phyloP scores from a whole-genome alignment of 2,113 vertebrate species.

The Xenus cinereus region DNA sequence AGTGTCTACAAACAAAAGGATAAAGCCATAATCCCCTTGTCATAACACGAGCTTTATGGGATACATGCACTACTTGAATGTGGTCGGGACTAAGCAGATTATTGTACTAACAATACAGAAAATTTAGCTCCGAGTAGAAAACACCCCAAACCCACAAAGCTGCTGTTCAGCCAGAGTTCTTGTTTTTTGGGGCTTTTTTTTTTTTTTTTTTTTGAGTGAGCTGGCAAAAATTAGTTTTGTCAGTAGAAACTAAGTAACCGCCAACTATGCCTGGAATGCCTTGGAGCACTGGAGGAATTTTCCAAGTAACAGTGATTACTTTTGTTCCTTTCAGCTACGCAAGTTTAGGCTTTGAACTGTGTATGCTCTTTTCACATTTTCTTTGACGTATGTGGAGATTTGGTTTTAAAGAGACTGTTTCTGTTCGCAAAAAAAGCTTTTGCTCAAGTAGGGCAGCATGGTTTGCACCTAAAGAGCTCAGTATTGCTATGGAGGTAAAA shows the following conservation, averaged over 20 bases:
- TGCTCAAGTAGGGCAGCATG: neutral
- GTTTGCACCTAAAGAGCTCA: neutral
- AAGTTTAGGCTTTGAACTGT: neutral
- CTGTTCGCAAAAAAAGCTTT: neutral
- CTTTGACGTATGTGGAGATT: neutral
- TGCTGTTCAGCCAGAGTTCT: neutral
- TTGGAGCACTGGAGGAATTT: slow-evolving; percentile 42
- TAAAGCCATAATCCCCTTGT: slow-evolving; percentile 27
- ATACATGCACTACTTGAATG: neutral
- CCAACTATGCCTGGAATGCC: slow-evolving; percentile 55
- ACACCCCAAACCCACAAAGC: neutral
- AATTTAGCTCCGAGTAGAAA: neutral
- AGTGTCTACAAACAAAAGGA: slow-evolving; percentile 48
- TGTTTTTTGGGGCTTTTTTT: neutral
- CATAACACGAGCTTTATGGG: neutral
- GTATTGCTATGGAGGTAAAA: neutral
- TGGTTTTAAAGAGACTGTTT: neutral
- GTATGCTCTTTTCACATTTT: neutral
- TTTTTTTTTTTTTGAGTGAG: neutral
- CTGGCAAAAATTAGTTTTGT: slow-evolving; percentile 41
- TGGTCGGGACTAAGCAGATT: slow-evolving; percentile 7
- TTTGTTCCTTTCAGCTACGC: slow-evolving; percentile 35
- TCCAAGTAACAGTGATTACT: slow-evolving; percentile 50
- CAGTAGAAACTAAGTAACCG: slow-evolving; percentile 8
- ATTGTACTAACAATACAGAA: neutral